Percentiles rank a stretch among this genome's conserved stretches.
phyloP scores from a whole-genome alignment of 2,797 vertebrate species.

The Leptatherina wallacei region DNA sequence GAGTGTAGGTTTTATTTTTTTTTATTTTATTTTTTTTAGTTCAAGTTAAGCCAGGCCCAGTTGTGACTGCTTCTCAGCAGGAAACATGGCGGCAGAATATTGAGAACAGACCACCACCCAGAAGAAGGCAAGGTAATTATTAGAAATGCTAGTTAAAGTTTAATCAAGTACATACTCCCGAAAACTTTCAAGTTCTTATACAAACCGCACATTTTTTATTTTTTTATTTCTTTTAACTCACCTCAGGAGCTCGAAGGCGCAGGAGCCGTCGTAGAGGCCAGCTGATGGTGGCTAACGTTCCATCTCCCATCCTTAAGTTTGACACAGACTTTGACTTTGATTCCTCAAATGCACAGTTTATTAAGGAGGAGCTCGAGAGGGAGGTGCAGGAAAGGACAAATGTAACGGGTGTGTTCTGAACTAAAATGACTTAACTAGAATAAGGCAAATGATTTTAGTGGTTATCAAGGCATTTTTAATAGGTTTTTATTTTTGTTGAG shows the following conservation, averaged over 20 bases:
- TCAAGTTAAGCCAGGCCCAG: slow-evolving; percentile 46
- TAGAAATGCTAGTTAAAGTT: not conserved
- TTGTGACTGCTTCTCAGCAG: slow-evolving; percentile 56
- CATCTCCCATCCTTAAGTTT: slow-evolving; percentile 87
- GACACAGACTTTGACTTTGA: slow-evolving; percentile 99
- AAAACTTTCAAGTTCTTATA: not conserved
- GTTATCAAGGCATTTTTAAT: not conserved
- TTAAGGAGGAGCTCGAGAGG: slow-evolving; percentile 91
- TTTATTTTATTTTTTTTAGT: slow-evolving; percentile 6
- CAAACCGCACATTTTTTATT: not conserved
- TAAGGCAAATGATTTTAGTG: not conserved
- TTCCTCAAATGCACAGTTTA: slow-evolving; percentile 96
- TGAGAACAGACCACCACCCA: slow-evolving; percentile 88
- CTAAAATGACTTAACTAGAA: not conserved
- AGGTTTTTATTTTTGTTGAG: too few relatives aligned
- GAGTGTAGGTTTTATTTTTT: not conserved
- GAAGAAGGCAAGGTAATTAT: slow-evolving; percentile 88
- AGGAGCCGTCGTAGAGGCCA: slow-evolving; percentile 90
- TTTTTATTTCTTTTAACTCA: not conserved
- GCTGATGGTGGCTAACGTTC: slow-evolving; percentile 84
- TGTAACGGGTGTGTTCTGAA: slow-evolving; percentile 85
- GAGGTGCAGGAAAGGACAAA: slow-evolving; percentile 87
- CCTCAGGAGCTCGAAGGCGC: slow-evolving; percentile 87
- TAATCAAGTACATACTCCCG: too few relatives aligned
- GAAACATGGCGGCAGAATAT: slow-evolving; percentile 76